Conservation (phyloP, 2,888 invertebrate genomes). For the Ephialtes manifestator region DNA sequence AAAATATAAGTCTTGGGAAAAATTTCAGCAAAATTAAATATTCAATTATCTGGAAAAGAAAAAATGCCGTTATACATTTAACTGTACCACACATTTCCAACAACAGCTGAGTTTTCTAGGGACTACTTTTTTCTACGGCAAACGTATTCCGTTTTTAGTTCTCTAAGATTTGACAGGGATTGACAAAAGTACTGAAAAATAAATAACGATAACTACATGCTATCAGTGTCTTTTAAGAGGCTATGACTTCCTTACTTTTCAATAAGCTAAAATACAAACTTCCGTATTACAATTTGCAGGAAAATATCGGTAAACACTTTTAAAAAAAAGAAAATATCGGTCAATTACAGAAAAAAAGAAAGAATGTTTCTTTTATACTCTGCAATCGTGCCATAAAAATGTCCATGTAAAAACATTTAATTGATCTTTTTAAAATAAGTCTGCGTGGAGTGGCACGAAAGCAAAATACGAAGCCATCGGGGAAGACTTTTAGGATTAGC, state of each 20-base stretch:
- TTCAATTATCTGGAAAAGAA: neutral
- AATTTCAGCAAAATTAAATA: neutral
- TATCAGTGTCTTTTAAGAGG: too few species aligned
- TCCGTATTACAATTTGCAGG: too few species aligned
- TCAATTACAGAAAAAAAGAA: too few species aligned
- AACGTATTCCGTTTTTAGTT: too few species aligned
- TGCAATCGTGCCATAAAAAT: neutral
- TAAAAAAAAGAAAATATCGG: too few species aligned
- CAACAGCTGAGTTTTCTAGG: too few species aligned
- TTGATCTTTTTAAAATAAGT: neutral
- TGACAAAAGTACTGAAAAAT: neutral
- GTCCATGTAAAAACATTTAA: neutral
- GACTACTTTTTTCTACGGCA: too few species aligned
- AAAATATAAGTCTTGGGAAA: neutral
- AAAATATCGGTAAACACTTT: neutral
- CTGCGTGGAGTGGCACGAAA: neutral
- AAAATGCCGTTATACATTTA: neutral
- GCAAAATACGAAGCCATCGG: slow-evolving; percentile 45
- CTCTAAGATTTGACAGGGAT: too few species aligned
- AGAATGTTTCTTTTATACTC: neutral
- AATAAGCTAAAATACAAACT: too few species aligned
- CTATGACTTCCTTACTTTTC: too few species aligned
- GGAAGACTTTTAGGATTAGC: slow-evolving; percentile 62
- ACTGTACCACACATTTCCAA: neutral
- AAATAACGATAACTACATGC: too few species aligned